These are phyloP conservation scores for Micrasema minimum DNA, from an alignment of 1,140 invertebrate genomes.

Conservation along the genomic window DNA sequence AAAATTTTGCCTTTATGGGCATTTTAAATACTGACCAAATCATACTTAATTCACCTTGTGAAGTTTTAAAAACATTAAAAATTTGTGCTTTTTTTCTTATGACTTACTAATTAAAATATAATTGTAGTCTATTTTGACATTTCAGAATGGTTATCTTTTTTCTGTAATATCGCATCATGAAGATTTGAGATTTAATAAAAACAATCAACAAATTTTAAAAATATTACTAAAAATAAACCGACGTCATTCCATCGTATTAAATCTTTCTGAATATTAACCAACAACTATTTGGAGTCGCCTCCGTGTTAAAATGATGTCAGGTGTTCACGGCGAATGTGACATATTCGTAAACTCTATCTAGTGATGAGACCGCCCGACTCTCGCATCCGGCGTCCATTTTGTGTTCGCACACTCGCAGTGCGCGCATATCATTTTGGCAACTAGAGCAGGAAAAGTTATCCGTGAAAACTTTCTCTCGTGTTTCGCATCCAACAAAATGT, in stretches of 20 bases:
- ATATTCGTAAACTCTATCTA: conserved; percentile 52
- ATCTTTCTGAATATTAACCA: conserved; percentile 52
- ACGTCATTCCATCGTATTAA: conserved; percentile 34
- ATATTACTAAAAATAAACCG: conserved; percentile 41
- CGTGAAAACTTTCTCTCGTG: background rate
- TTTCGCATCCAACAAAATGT: background rate
- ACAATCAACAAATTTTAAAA: conserved; percentile 8
- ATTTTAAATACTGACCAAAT: too few relatives aligned
- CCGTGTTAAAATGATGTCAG: conserved; percentile 44
- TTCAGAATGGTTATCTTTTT: background rate
- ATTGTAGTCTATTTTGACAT: too few relatives aligned
- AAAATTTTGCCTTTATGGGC: too few relatives aligned
- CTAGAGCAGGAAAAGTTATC: conserved; percentile 15
- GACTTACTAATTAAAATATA: too few relatives aligned
- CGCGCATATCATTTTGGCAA: conserved; percentile 25
- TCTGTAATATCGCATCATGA: background rate
- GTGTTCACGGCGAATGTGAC: conserved; percentile 31
- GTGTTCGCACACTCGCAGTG: background rate
- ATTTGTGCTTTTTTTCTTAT: too few relatives aligned
- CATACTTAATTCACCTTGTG: too few relatives aligned
- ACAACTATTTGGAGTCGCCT: conserved; percentile 43
- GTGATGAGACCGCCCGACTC: background rate
- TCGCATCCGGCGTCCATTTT: background rate
- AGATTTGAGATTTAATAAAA: background rate
- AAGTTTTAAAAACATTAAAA: too few relatives aligned